phyloP scores from a whole-genome alignment of 1,140 invertebrate genomes.

The Drosophila melanica region DNA sequence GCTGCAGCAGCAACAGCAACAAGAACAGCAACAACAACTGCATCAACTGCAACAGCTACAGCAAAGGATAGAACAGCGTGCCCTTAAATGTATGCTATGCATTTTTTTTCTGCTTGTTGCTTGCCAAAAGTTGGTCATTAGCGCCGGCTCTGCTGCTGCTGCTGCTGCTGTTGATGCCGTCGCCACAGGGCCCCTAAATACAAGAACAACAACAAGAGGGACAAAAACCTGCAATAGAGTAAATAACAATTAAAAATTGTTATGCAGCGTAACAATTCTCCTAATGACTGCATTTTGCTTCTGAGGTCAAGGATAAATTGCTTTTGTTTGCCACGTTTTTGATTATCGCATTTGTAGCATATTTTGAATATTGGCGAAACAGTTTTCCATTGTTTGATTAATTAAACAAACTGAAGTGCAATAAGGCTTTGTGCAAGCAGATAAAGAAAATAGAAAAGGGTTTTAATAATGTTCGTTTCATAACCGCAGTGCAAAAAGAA shows the following conservation, averaged over 20 bases:
- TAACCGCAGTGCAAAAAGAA: too few relatives aligned
- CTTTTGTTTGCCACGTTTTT: constrained; percentile 43
- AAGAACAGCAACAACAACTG: constrained; percentile 35
- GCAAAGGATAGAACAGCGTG: constrained; percentile 20
- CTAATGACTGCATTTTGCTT: constrained; percentile 59
- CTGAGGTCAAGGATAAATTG: constrained; percentile 74
- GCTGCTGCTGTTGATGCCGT: constrained; percentile 33
- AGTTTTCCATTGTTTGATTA: constrained; percentile 7
- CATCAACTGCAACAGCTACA: constrained; percentile 14
- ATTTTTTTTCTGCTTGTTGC: constrained; percentile 53
- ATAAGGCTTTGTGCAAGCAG: too few relatives aligned
- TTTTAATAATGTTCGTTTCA: background rate
- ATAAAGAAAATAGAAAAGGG: background rate
- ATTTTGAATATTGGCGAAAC: constrained; percentile 54
- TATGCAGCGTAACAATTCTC: constrained; percentile 63
- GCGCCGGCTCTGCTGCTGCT: constrained; percentile 56
- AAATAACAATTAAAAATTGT: constrained; percentile 79
- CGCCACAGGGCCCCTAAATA: constrained; percentile 22
- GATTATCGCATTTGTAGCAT: constrained; percentile 38
- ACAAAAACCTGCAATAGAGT: constrained; percentile 26
- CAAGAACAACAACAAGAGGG: background rate
- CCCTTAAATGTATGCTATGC: constrained; percentile 64
- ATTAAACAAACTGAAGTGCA: constrained; percentile 16
- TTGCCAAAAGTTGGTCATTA: constrained; percentile 78
- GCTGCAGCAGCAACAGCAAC: constrained; percentile 30